A percentile compares a stretch with the other conserved stretches of the same genome.
phyloP scores from a whole-genome alignment of 1,140 invertebrate species.

The Penaeus indicus region DNA sequence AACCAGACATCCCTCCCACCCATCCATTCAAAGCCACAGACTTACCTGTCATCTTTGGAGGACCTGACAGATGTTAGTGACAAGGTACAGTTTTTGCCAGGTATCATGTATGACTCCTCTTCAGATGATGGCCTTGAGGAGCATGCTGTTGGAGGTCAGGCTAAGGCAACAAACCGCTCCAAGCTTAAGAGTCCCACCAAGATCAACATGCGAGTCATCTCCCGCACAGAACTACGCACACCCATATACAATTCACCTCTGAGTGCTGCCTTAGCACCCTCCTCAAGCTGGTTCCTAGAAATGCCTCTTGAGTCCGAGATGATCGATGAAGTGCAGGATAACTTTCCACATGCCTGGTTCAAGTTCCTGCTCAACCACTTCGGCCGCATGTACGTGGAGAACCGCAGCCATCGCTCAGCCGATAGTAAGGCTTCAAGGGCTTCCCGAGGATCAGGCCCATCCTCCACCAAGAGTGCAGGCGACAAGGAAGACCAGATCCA shows the following conservation, averaged over 20 bases:
- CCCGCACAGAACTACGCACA: conserved; percentile 33
- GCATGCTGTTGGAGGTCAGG: background rate
- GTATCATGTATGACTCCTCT: conserved; percentile 49
- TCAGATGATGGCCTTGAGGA: conserved; percentile 32
- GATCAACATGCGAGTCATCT: conserved; percentile 44
- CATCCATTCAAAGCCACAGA: background rate
- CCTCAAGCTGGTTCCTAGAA: conserved; percentile 69
- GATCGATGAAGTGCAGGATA: conserved; percentile 68
- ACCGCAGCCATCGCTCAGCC: background rate
- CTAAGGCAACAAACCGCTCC: background rate
- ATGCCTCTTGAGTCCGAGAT: conserved; percentile 70
- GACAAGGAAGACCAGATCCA: conserved; percentile 41
- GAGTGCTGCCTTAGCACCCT: conserved; percentile 67
- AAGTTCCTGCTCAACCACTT: conserved; percentile 68
- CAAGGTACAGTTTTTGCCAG: conserved; percentile 45
- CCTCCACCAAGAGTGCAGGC: conserved; percentile 15
- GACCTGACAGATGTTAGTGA: background rate
- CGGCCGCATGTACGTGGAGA: conserved; percentile 35
- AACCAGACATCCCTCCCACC: conserved; percentile 16
- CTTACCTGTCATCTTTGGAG: conserved; percentile 1
- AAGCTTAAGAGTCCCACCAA: conserved; percentile 8
- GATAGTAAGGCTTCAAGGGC: background rate
- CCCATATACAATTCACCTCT: conserved; percentile 55
- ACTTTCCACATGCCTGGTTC: conserved; percentile 70
- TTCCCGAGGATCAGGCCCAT: background rate